Conservation (phyloP, 2,888 invertebrate genomes). For the Thysanoteuthis rhombus region DNA sequence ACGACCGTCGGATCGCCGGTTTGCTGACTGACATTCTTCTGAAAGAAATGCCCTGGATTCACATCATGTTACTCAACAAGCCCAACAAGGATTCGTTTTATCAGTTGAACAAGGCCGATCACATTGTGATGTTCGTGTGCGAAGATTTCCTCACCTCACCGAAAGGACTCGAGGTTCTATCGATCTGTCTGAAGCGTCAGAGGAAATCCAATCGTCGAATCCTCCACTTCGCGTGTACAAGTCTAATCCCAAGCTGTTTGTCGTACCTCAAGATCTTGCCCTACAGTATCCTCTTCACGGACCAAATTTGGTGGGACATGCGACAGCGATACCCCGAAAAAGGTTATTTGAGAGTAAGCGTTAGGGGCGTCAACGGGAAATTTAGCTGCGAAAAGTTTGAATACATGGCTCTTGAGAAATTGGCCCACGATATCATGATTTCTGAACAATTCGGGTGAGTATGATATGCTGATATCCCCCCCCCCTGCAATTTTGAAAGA, state of each 20-base stretch:
- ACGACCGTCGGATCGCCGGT: constrained; percentile 38
- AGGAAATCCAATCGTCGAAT: constrained; percentile 40
- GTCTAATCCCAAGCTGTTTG: constrained; percentile 36
- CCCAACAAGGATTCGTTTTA: constrained; percentile 38
- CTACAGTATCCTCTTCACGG: constrained; percentile 38
- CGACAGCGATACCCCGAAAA: not conserved
- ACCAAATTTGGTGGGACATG: not conserved
- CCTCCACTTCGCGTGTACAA: constrained; percentile 48
- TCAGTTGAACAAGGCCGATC: constrained; percentile 50
- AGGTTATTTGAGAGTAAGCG: not conserved
- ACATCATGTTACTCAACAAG: constrained; percentile 41
- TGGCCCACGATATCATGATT: constrained; percentile 19
- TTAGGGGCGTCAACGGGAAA: constrained; percentile 12
- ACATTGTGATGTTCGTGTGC: constrained; percentile 57
- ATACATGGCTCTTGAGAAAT: constrained; percentile 30
- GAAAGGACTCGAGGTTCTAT: constrained; percentile 55
- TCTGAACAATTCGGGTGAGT: not conserved
- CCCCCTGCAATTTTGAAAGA: too few relatives aligned
- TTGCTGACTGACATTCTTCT: constrained; percentile 35
- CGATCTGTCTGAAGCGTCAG: constrained; percentile 54
- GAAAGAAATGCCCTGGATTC: constrained; percentile 34
- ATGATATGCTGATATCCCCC: too few relatives aligned
- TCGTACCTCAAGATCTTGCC: constrained; percentile 46
- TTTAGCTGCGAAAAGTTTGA: constrained; percentile 23
- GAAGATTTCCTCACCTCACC: constrained; percentile 49